These are phyloP conservation scores for Characodon lateralis DNA, from an alignment of 2,797 vertebrate genomes.

Conservation along the genomic window DNA sequence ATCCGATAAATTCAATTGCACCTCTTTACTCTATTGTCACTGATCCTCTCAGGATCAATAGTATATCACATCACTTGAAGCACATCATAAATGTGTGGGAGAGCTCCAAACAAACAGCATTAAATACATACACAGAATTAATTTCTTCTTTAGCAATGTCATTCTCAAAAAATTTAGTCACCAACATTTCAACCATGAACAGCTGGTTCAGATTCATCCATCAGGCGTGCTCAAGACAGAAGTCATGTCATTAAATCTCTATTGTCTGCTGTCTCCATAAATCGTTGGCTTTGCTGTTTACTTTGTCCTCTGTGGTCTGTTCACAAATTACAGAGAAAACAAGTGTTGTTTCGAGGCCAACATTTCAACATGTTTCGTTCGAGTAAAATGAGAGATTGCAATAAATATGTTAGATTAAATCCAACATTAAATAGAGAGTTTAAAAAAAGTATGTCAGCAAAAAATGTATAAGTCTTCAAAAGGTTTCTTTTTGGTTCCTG, in stretches of 20 bases:
- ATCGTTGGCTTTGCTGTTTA: neutral
- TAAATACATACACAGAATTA: neutral
- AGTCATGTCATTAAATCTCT: neutral
- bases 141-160: neutral
- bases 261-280: neutral
- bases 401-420: constrained; percentile 2
- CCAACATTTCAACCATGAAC: neutral
- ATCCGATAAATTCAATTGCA: too few species aligned
- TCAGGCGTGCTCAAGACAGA: neutral
- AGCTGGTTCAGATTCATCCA: constrained; percentile 4
- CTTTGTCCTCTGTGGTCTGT: neutral
- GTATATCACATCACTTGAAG: neutral
- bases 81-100: neutral
- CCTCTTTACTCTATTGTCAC: neutral
- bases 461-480: too few species aligned
- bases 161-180: neutral
- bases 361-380: neutral
- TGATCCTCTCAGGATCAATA: neutral
- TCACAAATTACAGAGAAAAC: neutral
- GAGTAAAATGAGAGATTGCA: neutral
- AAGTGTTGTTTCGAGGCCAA: neutral
- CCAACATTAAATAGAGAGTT: neutral
- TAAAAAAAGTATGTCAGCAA: neutral
- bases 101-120: neutral
- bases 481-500: too few species aligned